Evolutionary conservation across 2,797 vertebrate species (phyloP), one percentile per base, ranked within the genome.

Genomic region (Acanthurus leucopareius): DNA sequence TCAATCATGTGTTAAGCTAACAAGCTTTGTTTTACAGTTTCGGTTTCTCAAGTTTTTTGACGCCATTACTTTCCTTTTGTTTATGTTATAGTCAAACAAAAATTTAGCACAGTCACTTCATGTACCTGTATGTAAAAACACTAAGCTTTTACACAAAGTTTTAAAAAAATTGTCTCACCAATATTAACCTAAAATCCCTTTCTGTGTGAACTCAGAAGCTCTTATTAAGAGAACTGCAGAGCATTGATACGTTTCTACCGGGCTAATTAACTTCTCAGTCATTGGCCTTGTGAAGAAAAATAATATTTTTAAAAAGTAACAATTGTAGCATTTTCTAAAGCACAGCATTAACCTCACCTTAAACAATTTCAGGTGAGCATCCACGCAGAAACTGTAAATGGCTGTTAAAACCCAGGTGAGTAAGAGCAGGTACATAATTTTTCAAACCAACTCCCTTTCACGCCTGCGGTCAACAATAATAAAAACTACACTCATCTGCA

Each of bases 341-440:
- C 9, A 58, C 20, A 60, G 22, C 7, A 28, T 47, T 71, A 69
- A 67, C 9, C 20, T 25, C 7, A 13, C 3, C 3, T 49, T 61
- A 16, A 22, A 66, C 19, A 54, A 32, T 56, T 69, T 16, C 74
- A 28, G 62, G 17, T 62, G 19, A 65, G n/a, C 32, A 11, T 58
- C 59, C 13, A 66, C 17, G n/a, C 48, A 75, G 52, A 72, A 72
- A 67, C 28, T 0, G 20, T n/a, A 13, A 56, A 52, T 56, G 49
- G 48, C 15, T 58, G 47, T 40, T 28, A 56, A 57, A 63, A 57
- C 25, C 65, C 14, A 52, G 53, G 53, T 51, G 44, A 80, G 44
- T 47, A 75, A 67, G 40, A 80, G 40, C 51, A 77, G 69, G 56
- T 71, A 25, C 53, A 78, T 80, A 52, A 56, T 51, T 51, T 86